Conservation (phyloP, 2,888 invertebrate species). For the Dryadula phaetusa region DNA sequence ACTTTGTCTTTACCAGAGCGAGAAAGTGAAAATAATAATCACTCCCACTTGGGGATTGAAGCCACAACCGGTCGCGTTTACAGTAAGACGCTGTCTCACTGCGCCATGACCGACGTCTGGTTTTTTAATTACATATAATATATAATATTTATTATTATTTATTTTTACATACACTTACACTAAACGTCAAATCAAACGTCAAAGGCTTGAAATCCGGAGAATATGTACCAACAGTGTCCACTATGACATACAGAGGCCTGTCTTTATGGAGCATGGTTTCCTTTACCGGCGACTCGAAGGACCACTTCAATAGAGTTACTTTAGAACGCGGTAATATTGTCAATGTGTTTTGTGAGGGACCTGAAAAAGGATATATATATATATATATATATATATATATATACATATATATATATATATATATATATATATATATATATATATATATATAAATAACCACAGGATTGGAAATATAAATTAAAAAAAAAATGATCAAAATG, state of each 20-base stretch:
- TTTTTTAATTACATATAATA: background rate
- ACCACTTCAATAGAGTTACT: constrained; percentile 58
- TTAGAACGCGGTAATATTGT: constrained; percentile 58
- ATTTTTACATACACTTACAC: constrained; percentile 28
- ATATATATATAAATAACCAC: too few species aligned
- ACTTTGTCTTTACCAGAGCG: too few species aligned
- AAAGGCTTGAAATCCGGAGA: constrained; percentile 47
- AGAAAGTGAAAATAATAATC: too few species aligned
- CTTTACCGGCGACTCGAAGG: constrained; percentile 49
- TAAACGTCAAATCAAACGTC: constrained; percentile 52
- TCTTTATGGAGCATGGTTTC: constrained; percentile 43
- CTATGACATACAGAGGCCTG: constrained; percentile 62
- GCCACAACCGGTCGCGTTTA: too few species aligned
- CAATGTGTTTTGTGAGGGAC: constrained; percentile 64
- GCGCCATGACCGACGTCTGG: too few species aligned
- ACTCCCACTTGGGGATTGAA: too few species aligned
- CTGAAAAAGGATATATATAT: constrained; percentile 55
- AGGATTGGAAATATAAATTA: too few species aligned
- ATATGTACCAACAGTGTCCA: constrained; percentile 61
- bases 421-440: background rate
- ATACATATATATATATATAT: background rate
- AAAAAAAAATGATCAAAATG: too few species aligned
- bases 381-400: background rate
- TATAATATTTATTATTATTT: too few species aligned
- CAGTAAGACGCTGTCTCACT: too few species aligned